These are phyloP conservation scores for Actenoides hombroni DNA, from an alignment of 2,113 vertebrate species.

Conservation along the genomic window DNA sequence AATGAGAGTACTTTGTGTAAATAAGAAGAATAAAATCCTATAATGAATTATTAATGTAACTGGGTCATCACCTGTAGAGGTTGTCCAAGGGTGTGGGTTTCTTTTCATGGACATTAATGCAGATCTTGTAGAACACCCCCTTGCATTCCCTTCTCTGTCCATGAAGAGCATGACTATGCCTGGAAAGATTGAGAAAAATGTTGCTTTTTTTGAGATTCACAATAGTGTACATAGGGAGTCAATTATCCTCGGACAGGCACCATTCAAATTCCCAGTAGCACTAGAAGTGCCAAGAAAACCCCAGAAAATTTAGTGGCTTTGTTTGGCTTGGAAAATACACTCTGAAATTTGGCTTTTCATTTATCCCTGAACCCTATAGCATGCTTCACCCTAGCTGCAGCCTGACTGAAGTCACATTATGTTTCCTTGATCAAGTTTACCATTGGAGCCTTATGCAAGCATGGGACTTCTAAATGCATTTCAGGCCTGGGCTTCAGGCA, in stretches of 20 bases:
- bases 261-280: slow-evolving; percentile 43
- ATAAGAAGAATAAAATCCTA: slow-evolving; percentile 1
- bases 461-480: neutral
- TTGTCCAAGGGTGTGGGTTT: neutral
- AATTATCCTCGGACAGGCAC: slow-evolving; percentile 15
- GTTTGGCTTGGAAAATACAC: slow-evolving; percentile 39
- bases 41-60: neutral
- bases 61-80: slow-evolving; percentile 13
- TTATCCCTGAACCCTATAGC: neutral
- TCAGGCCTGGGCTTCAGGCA: neutral
- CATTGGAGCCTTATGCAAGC: neutral
- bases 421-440: neutral
- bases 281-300: slow-evolving; percentile 43
- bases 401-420: neutral
- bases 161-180: neutral
- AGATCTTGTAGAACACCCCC: neutral
- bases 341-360: slow-evolving; percentile 24
- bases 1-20: neutral
- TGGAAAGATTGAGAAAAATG: slow-evolving; percentile 59
- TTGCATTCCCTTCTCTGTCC: neutral
- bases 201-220: slow-evolving; percentile 11
- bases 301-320: slow-evolving; percentile 39
- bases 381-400: slow-evolving; percentile 6
- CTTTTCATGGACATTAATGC: neutral
- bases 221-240: slow-evolving; percentile 28